phyloP scores from a whole-genome alignment of 2,888 invertebrate genomes.

The Bhutanitis thaidina region DNA sequence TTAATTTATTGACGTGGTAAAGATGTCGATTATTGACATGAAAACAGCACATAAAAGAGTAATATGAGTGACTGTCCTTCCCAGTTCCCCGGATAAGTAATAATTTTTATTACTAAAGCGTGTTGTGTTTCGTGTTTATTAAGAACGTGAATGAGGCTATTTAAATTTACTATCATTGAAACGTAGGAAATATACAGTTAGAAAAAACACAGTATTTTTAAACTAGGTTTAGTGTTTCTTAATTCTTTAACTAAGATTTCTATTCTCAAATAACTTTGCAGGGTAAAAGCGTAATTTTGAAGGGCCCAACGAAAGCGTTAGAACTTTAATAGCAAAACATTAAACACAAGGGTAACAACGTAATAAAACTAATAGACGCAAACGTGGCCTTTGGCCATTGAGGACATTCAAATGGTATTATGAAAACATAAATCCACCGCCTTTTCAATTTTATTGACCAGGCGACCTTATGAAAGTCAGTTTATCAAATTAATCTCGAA shows the following conservation, averaged over 20 bases:
- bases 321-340: conserved; percentile 17
- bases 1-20: conserved; percentile 61
- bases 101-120: too few species aligned
- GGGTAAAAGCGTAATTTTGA: conserved; percentile 26
- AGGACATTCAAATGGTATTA: conserved; percentile 55
- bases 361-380: conserved; percentile 69
- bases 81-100: not conserved
- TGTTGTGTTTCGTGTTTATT: too few species aligned
- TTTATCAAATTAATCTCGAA: conserved; percentile 51
- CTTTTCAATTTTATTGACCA: conserved; percentile 68
- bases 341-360: conserved; percentile 66
- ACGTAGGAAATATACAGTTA: too few species aligned
- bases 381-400: conserved; percentile 60
- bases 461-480: conserved; percentile 68
- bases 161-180: too few species aligned
- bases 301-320: conserved; percentile 54
- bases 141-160: too few species aligned
- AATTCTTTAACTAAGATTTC: not conserved
- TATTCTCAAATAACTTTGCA: not conserved
- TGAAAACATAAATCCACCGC: conserved; percentile 58
- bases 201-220: not conserved
- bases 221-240: not conserved
- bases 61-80: not conserved
- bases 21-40: conserved; percentile 42
- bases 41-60: conserved; percentile 21